phyloP scores from a whole-genome alignment of 2,797 vertebrate genomes.

The Euphonia xanthogaster region DNA sequence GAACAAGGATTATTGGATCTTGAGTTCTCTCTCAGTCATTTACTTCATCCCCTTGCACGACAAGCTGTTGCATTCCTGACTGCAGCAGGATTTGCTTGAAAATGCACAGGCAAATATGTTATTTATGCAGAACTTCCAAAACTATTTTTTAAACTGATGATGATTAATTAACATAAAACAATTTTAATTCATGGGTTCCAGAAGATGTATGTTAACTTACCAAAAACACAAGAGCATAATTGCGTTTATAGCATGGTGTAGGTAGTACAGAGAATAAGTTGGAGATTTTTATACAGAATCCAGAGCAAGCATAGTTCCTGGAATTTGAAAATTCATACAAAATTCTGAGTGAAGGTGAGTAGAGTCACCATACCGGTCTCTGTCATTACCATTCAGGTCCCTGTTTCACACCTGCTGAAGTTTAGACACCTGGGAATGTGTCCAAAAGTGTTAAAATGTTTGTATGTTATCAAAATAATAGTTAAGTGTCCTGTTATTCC shows the following conservation, averaged over 20 bases:
- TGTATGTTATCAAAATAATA: background rate
- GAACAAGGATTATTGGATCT: background rate
- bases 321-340: background rate
- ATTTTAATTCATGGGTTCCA: background rate
- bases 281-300: background rate
- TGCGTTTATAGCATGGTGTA: background rate
- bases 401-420: background rate
- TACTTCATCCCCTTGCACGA: background rate
- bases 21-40: background rate
- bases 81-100: background rate
- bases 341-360: background rate
- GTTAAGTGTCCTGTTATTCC: background rate
- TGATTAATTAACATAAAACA: background rate
- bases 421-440: background rate
- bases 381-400: background rate
- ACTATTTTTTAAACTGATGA: background rate
- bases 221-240: background rate
- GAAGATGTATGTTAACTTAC: background rate
- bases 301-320: background rate
- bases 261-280: background rate
- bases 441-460: no score
- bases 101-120: background rate
- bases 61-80: background rate
- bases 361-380: background rate
- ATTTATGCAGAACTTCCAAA: background rate